phyloP scores from a whole-genome alignment of 2,888 invertebrate genomes.

The Apotomis turbidana region DNA sequence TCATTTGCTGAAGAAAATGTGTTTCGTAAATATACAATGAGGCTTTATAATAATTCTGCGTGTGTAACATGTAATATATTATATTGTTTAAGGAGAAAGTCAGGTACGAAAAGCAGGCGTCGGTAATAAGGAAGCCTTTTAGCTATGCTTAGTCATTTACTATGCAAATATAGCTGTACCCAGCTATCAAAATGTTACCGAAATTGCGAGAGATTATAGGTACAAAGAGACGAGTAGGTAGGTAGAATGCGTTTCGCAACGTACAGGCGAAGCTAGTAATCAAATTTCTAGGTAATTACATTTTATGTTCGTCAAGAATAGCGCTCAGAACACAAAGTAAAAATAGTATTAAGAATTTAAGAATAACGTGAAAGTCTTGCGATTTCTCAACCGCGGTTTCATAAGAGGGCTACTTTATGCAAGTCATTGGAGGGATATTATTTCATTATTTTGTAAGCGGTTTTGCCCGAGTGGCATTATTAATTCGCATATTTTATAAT shows the following conservation, averaged over 20 bases:
- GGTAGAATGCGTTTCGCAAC: slow-evolving; percentile 31
- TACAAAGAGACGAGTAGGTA: slow-evolving; percentile 1
- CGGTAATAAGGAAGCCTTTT: slow-evolving; percentile 52
- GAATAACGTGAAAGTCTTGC: slow-evolving; percentile 31
- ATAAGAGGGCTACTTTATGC: slow-evolving; percentile 21
- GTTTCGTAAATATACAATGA: slow-evolving; percentile 48
- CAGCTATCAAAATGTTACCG: slow-evolving; percentile 2
- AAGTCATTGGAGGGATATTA: slow-evolving; percentile 16
- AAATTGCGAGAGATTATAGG: slow-evolving; percentile 18
- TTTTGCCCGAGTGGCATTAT: too few relatives aligned
- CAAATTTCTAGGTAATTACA: slow-evolving; percentile 40
- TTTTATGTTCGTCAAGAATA: slow-evolving; percentile 29
- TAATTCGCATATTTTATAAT: too few relatives aligned
- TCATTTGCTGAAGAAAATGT: slow-evolving; percentile 23
- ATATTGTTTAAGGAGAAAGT: slow-evolving; percentile 73
- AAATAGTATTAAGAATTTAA: slow-evolving; percentile 17
- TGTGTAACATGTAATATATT: slow-evolving; percentile 51
- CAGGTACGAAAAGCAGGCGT: slow-evolving; percentile 50
- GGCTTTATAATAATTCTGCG: slow-evolving; percentile 60
- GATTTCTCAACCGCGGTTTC: slow-evolving; percentile 38
- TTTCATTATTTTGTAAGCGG: background rate
- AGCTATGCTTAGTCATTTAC: slow-evolving; percentile 53
- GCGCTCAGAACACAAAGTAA: slow-evolving; percentile 21
- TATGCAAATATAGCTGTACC: slow-evolving; percentile 41
- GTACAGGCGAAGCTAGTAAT: slow-evolving; percentile 30